These are phyloP conservation scores for Drosophila truncata DNA, from an alignment of 1,140 invertebrate species.

Conservation along the genomic window DNA sequence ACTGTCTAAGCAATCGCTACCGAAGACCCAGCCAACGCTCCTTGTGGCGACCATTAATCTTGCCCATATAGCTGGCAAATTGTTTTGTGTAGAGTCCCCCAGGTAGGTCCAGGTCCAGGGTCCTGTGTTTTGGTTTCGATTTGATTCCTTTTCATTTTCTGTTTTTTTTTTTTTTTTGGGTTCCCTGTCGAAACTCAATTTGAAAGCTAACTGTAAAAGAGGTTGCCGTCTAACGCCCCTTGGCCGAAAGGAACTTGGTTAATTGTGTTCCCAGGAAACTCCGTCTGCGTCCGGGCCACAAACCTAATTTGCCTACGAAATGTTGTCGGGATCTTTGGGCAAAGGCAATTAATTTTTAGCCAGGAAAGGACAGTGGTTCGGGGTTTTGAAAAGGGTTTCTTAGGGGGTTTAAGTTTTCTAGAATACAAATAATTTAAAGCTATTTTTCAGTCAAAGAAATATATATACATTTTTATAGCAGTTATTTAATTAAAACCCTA, in stretches of 20 bases:
- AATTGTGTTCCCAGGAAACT: conserved; percentile 80
- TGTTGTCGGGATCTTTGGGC: conserved; percentile 31
- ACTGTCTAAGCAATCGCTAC: conserved; percentile 84
- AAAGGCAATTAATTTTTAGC: conserved; percentile 79
- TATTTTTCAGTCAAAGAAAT: not conserved
- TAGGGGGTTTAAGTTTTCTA: not conserved
- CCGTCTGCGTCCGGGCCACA: conserved; percentile 10
- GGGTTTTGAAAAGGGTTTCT: not conserved
- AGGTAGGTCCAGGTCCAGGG: conserved; percentile 46
- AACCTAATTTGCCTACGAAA: conserved; percentile 80
- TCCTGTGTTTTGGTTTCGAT: conserved; percentile 4
- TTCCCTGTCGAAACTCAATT: conserved; percentile 65
- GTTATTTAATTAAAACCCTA: not conserved
- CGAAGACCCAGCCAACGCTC: conserved; percentile 34
- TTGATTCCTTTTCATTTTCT: not conserved
- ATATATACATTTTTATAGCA: not conserved
- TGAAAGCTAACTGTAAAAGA: conserved; percentile 70
- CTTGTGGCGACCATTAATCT: conserved; percentile 72
- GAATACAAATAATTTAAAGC: not conserved
- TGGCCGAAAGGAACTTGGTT: conserved; percentile 50
- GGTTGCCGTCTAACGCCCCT: conserved; percentile 59
- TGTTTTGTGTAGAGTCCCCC: conserved; percentile 50
- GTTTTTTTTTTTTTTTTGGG: not conserved
- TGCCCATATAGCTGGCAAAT: conserved; percentile 55
- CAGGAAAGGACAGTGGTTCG: conserved; percentile 33